Evolutionary conservation across 2,888 invertebrate species (phyloP).

Genomic region (Scelioninae gen. 2): DNA sequence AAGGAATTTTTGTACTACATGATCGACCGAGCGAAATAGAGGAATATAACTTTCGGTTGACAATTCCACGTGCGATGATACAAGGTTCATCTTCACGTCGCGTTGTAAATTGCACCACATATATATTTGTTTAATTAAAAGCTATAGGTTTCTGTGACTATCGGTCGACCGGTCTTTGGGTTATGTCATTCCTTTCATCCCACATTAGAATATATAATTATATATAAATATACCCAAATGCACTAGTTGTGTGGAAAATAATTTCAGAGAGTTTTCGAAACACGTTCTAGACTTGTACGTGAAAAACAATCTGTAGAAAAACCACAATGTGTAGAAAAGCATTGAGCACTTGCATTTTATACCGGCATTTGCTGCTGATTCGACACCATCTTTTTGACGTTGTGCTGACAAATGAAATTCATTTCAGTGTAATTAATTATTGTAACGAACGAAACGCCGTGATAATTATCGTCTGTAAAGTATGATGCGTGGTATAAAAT

Average conservation of each 20-base stretch:
- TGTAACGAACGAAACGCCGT: neutral
- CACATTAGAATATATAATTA: constrained; percentile 52
- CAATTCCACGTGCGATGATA: constrained; percentile 34
- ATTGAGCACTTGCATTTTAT: constrained; percentile 38
- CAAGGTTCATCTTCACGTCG: constrained; percentile 22
- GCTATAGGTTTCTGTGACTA: constrained; percentile 55
- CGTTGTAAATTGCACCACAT: constrained; percentile 45
- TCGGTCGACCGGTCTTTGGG: constrained; percentile 54
- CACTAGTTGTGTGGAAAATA: constrained; percentile 52
- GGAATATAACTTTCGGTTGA: constrained; percentile 54
- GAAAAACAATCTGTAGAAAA: constrained; percentile 57
- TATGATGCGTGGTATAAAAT: constrained; percentile 43
- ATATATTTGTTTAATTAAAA: constrained; percentile 53
- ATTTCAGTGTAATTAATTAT: neutral
- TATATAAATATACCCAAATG: constrained; percentile 52
- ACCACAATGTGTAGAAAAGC: constrained; percentile 44
- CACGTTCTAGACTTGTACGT: constrained; percentile 41
- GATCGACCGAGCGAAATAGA: constrained; percentile 60
- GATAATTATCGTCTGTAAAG: neutral
- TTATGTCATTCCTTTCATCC: constrained; percentile 47
- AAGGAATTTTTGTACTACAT: constrained; percentile 60
- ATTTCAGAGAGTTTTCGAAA: constrained; percentile 37
- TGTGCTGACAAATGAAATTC: neutral
- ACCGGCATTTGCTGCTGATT: constrained; percentile 19
- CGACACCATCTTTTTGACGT: too few relatives aligned